Evolutionary conservation across 2,888 invertebrate species (phyloP).

Genomic region (Cryptocephalus primarius): DNA sequence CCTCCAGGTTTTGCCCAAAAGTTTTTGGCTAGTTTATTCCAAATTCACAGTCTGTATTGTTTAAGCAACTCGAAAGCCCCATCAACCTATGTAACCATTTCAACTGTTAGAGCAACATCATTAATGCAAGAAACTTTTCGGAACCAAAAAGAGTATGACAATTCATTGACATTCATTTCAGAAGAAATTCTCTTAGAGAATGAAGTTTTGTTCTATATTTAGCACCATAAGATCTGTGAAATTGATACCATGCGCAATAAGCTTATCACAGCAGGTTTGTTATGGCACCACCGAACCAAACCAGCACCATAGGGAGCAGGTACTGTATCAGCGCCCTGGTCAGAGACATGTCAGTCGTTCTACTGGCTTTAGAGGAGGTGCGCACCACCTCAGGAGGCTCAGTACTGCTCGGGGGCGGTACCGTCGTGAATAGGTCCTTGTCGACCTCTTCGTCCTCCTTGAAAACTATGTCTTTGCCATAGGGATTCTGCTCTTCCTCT

Average conservation of each 20-base stretch:
- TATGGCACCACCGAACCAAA: conserved; percentile 76
- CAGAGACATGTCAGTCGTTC: conserved; percentile 32
- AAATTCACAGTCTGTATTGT: not conserved
- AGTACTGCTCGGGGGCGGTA: conserved; percentile 6
- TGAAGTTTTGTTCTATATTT: not conserved
- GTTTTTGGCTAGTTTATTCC: not conserved
- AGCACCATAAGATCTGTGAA: not conserved
- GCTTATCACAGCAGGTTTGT: conserved; percentile 69
- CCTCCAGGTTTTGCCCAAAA: too few species aligned
- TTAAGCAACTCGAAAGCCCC: not conserved
- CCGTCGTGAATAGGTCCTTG: conserved; percentile 2
- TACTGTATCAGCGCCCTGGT: conserved; percentile 60
- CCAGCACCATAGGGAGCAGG: conserved; percentile 70
- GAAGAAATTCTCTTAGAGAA: not conserved
- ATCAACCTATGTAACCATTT: not conserved
- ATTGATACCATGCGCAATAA: conserved; percentile 1
- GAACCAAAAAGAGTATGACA: not conserved
- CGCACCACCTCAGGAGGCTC: conserved; percentile 20
- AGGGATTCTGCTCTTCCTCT: conserved; percentile 18
- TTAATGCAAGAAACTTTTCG: not conserved
- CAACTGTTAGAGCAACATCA: not conserved
- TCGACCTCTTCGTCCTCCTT: conserved; percentile 6
- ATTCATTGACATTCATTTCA: not conserved
- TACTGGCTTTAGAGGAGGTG: conserved; percentile 7
- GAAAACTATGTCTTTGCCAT: not conserved